Conservation (phyloP, 2,113 vertebrate genomes). For the human (Homo sapiens) region GRCh38 chr1:214355501-214356000, state of each 20-base stretch:
- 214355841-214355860: not conserved
- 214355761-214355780: not conserved
- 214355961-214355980: no score
- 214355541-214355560: not conserved
- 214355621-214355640: not conserved
- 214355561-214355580: not conserved
- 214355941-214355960: not conserved
- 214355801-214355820: not conserved
- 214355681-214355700: not conserved
- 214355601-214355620: not conserved
- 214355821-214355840: not conserved
- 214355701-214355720: not conserved
- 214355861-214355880: not conserved
- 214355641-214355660: not conserved
- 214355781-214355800: not conserved
- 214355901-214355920: not conserved
- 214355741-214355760: rapidly evolving
- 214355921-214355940: not conserved
- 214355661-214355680: not conserved
- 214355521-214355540: not conserved
- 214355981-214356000: no score
- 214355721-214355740: not conserved
- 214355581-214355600: not conserved
- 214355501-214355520: not conserved
- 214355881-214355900: not conserved